phyloP scores from a whole-genome alignment of 2,797 vertebrate species.

The Lagorchestes hirsutus region DNA sequence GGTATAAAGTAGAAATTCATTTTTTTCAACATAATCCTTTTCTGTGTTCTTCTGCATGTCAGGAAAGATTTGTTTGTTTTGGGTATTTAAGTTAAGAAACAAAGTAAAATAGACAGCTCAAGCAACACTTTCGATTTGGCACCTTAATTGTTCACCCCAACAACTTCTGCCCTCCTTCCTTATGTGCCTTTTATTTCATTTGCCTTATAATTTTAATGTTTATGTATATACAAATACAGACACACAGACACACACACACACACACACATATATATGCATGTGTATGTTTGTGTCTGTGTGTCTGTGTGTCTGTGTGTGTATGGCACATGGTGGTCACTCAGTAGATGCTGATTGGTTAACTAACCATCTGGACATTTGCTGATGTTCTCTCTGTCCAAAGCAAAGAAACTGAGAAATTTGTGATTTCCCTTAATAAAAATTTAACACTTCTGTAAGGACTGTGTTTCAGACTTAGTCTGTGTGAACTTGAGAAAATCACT shows the following conservation, averaged over 20 bases:
- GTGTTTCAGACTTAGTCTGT: neutral
- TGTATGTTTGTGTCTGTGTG: too few species aligned
- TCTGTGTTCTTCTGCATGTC: neutral
- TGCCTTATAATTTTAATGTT: too few species aligned
- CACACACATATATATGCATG: too few species aligned
- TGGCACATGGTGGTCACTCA: too few species aligned
- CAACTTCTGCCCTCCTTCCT: neutral
- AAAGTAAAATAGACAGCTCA: neutral
- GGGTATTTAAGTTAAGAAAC: neutral
- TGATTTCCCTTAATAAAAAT: neutral
- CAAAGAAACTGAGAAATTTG: neutral
- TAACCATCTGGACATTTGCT: neutral
- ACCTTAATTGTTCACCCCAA: neutral
- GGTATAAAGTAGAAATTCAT: neutral
- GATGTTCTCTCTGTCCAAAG: neutral
- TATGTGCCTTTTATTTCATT: neutral
- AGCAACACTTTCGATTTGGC: neutral
- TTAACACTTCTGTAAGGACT: neutral
- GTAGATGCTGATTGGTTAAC: neutral
- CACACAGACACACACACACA: too few species aligned
- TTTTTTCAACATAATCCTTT: neutral
- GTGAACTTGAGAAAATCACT: neutral
- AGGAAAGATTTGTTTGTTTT: neutral
- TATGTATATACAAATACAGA: too few species aligned
- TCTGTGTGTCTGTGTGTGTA: too few species aligned